Evolutionary conservation across 1,140 invertebrate genomes (phyloP), one percentile per base, ranked within the genome.

Genomic region (Pteromalus puparum): DNA sequence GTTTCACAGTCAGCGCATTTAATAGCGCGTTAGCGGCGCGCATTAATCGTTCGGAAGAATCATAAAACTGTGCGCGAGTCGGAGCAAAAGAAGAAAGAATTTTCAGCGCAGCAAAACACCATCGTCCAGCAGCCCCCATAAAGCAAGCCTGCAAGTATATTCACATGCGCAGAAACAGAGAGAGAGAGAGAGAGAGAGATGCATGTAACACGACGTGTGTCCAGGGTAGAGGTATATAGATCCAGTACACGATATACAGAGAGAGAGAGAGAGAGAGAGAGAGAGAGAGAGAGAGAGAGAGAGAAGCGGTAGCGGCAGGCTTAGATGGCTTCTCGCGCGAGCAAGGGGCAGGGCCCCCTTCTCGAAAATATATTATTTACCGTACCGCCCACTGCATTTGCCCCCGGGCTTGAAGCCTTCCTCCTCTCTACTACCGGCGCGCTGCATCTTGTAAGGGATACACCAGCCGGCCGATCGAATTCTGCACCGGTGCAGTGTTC

Each of bases 301-400:
- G 38, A 42, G 38, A n/a, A 30, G 12, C 24, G 28, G 18, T 18
- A 18, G 28, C 48, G 10, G 3, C 30, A 7, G 30, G 74, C 34
- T 84, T 84, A 79, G 76, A 73, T 84, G 82, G 82, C 82, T 84
- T 84, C 82, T 79, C 68, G 68, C 53, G 61, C n/a, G 74, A 12
- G 74, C 30, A 12, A 74, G 26, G 15, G n/a, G 67, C 48, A 12
- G n/a, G 24, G 42, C 38, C 67, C 72, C 82, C 77, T 48, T 84
- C 53, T 84, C 46, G 70, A 30, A 84, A 84, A 84, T 84, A 84
- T 84, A 84, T 84, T 84, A 84, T 84, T 84, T 84, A 84, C 82
- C 28, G 76, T 30, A 68, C 82, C 82, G 82, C 82, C 82, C 77
- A 84, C 76, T 42, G 76, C n/a, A 76, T 70, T 83, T 77, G 82